Percentiles rank a stretch among this genome's conserved stretches.
Evolutionary conservation across 2,113 vertebrate species (phyloP).

Genomic region (Ctenodactylus gundi): DNA sequence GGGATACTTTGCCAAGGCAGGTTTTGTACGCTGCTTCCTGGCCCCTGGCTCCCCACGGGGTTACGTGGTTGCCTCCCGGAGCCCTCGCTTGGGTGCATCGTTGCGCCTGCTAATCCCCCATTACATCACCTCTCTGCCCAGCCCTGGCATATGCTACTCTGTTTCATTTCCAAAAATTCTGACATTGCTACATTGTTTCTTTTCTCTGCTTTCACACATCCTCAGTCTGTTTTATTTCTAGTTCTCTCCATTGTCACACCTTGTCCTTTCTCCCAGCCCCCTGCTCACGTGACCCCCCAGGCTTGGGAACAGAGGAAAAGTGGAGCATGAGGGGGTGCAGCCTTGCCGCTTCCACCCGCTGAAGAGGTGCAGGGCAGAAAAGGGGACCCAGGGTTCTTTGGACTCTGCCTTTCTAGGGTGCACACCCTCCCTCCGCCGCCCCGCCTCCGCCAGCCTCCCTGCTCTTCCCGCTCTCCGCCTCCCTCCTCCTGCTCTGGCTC

Average conservation of each 20-base stretch:
- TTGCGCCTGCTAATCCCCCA: background rate
- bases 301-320: background rate
- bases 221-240: conserved; percentile 26
- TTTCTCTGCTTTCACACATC: background rate
- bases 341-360: background rate
- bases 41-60: conserved; percentile 2
- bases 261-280: background rate
- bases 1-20: background rate
- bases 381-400: rapidly evolving
- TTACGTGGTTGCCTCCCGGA: background rate
- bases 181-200: conserved; percentile 26
- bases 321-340: background rate
- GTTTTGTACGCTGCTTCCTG: background rate
- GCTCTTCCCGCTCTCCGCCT: background rate
- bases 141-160: background rate
- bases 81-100: conserved; percentile 26
- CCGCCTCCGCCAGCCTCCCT: background rate
- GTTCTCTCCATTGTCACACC: conserved; percentile 21
- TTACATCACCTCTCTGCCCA: conserved; percentile 44
- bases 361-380: background rate
- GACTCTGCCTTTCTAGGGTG: background rate
- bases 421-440: rapidly evolving
- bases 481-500: background rate
- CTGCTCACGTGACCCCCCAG: background rate
- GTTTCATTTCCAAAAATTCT: background rate